These are phyloP conservation scores for Parnassius orleans DNA, from an alignment of 2,888 invertebrate species.

Conservation along the genomic window DNA sequence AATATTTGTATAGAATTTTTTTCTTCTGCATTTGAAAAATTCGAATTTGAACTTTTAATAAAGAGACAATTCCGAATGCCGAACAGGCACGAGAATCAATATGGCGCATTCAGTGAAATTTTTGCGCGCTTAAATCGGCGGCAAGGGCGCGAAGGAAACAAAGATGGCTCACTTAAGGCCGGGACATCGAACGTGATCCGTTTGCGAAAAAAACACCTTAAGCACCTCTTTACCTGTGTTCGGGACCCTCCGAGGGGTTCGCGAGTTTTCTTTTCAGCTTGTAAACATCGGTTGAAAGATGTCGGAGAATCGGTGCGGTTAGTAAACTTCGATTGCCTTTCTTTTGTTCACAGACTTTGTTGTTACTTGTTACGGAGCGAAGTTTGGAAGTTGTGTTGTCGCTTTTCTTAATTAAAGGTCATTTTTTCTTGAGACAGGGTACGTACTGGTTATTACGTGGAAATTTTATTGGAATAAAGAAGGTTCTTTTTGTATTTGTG, in stretches of 20 bases:
- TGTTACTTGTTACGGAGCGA: conserved; percentile 23
- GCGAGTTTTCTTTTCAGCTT: conserved; percentile 57
- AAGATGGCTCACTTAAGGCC: conserved; percentile 75
- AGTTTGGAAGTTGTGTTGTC: conserved; percentile 15
- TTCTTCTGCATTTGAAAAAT: conserved; percentile 1
- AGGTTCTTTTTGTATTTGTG: background rate
- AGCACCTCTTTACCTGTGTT: conserved; percentile 42
- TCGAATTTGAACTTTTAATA: conserved; percentile 12
- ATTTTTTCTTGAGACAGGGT: conserved; percentile 19
- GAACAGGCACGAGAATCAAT: conserved; percentile 56
- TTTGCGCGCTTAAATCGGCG: conserved; percentile 58
- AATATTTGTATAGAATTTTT: too few relatives aligned
- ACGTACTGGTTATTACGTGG: conserved; percentile 2
- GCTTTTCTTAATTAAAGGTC: conserved; percentile 23
- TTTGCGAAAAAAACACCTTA: conserved; percentile 68
- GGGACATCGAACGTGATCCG: conserved; percentile 75
- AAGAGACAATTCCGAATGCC: conserved; percentile 28
- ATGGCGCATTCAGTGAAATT: conserved; percentile 57
- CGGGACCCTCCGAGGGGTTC: conserved; percentile 45
- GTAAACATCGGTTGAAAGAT: conserved; percentile 69
- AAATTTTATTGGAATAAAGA: conserved; percentile 5
- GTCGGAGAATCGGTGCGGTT: conserved; percentile 62
- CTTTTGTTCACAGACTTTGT: conserved; percentile 36
- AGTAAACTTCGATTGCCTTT: conserved; percentile 55
- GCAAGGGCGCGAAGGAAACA: conserved; percentile 53